Evolutionary conservation across 2,797 vertebrate genomes (phyloP).

Genomic region (Parambassis ranga): DNA sequence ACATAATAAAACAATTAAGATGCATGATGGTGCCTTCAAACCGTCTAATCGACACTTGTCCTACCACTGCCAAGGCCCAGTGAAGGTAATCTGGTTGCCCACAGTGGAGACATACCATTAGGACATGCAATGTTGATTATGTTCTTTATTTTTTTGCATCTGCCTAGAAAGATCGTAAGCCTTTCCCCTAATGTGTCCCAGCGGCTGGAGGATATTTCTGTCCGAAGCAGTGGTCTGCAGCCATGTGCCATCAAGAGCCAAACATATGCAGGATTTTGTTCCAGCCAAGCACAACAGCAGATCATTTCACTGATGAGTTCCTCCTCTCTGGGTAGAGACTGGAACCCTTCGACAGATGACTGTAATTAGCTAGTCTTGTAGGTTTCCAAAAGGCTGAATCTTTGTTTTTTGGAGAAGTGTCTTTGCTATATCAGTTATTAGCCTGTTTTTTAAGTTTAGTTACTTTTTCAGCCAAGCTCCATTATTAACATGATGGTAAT

Average conservation of each 20-base stretch:
- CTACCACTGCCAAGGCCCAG: constrained; percentile 6
- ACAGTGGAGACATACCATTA: neutral
- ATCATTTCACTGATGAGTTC: constrained; percentile 48
- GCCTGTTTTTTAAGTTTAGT: too few species aligned
- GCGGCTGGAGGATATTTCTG: constrained; percentile 27
- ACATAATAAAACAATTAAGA: constrained; percentile 20
- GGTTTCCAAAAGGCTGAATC: constrained; percentile 15
- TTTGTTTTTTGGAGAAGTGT: constrained; percentile 8
- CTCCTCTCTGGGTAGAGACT: constrained; percentile 29
- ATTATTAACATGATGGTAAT: too few species aligned
- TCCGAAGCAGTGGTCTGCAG: constrained; percentile 33
- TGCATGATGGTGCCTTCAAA: neutral
- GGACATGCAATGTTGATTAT: constrained; percentile 10
- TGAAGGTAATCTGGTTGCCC: constrained; percentile 22
- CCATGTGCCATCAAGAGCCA: constrained; percentile 31
- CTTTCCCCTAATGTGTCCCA: constrained; percentile 18
- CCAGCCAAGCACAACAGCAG: constrained; percentile 39
- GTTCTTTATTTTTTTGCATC: constrained; percentile 19
- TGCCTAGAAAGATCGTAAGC: constrained; percentile 10
- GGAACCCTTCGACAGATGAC: constrained; percentile 26
- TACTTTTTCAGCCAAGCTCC: too few species aligned
- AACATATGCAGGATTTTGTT: constrained; percentile 37
- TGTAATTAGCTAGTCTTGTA: constrained; percentile 30
- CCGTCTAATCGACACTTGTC: constrained; percentile 9
- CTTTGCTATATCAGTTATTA: neutral